phyloP scores from a whole-genome alignment of 2,113 vertebrate genomes.

The Carettochelys insculpta region DNA sequence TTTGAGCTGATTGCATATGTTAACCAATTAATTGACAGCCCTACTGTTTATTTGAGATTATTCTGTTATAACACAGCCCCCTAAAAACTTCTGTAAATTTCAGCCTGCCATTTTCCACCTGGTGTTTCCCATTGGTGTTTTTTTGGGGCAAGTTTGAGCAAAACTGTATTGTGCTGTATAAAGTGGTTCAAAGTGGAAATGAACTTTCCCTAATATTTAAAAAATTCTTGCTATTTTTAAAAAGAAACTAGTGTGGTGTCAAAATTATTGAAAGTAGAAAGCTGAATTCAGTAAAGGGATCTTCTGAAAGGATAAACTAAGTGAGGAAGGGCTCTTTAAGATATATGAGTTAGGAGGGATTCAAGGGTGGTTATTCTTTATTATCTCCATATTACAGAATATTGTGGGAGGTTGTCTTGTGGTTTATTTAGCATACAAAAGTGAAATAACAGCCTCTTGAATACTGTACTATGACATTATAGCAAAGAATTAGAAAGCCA shows the following conservation, averaged over 20 bases:
- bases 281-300: constrained; percentile 5
- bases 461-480: background rate
- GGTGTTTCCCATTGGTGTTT: constrained; percentile 60
- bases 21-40: no score
- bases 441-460: background rate
- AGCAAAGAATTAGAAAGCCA: background rate
- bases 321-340: background rate
- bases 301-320: background rate
- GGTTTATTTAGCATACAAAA: background rate
- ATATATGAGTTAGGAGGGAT: constrained; percentile 21
- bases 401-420: background rate
- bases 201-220: background rate
- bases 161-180: constrained; percentile 14
- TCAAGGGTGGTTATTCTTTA: background rate
- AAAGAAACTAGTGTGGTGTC: background rate
- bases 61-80: no score
- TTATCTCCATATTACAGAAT: constrained; percentile 30
- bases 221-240: background rate
- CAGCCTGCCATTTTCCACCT: constrained; percentile 23
- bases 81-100: constrained; percentile 41
- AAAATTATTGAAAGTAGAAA: constrained; percentile 9
- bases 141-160: constrained; percentile 5
- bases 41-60: no score
- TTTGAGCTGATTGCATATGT: no score
- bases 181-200: constrained; percentile 28